Conservation (phyloP, 2,113 vertebrate species). For the Cololabis saira region DNA sequence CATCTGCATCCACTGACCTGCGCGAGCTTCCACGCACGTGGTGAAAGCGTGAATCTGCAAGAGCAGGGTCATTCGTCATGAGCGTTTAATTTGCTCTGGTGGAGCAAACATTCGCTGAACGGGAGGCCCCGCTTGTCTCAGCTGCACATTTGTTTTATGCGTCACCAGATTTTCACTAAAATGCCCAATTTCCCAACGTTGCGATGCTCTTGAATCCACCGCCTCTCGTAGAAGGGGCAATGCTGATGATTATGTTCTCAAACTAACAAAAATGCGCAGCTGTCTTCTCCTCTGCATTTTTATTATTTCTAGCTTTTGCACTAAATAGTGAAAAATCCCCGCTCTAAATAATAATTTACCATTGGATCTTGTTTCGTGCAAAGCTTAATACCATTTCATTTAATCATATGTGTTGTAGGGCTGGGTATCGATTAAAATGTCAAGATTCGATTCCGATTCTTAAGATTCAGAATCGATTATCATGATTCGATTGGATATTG, state of each 20-base stretch:
- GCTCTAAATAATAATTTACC: too few species aligned
- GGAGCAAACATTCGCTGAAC: not conserved
- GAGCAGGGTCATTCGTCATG: not conserved
- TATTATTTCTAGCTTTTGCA: too few species aligned
- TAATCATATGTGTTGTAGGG: too few species aligned
- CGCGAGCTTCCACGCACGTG: not conserved
- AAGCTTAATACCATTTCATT: too few species aligned
- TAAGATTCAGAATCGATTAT: too few species aligned
- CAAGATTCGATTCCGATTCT: too few species aligned
- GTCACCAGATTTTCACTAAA: slow-evolving; percentile 5
- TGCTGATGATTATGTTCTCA: not conserved
- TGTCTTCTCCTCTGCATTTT: too few species aligned
- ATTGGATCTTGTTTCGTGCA: too few species aligned
- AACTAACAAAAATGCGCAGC: too few species aligned
- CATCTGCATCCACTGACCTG: slow-evolving; percentile 12
- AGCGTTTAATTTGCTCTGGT: slow-evolving; percentile 10
- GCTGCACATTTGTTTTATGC: not conserved
- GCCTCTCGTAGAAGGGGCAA: not conserved
- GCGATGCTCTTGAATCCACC: not conserved
- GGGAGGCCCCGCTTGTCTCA: not conserved
- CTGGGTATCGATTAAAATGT: too few species aligned
- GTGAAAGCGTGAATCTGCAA: not conserved
- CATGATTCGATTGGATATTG: too few species aligned
- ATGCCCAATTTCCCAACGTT: not conserved
- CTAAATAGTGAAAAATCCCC: too few species aligned